Percentiles rank a stretch among this genome's conserved stretches.
phyloP scores from a whole-genome alignment of 92 coral and sea anemone genomes.

The Palythoa grandis region DNA sequence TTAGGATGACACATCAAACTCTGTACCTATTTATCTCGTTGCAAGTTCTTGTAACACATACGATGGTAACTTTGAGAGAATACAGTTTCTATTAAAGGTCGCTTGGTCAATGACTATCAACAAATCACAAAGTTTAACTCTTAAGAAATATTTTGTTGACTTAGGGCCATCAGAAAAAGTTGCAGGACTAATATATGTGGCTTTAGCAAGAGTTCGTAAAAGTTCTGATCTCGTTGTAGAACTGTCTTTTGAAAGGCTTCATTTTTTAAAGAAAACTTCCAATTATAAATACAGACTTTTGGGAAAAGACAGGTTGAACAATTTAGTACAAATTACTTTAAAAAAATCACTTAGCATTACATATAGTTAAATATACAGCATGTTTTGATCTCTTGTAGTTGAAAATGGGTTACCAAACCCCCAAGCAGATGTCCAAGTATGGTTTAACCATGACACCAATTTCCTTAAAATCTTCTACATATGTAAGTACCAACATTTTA shows the following conservation, averaged over 20 bases:
- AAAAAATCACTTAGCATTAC: too few relatives aligned
- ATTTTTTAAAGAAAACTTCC: conserved; percentile 18
- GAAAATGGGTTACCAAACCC: too few relatives aligned
- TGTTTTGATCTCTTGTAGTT: too few relatives aligned
- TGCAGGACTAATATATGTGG: conserved; percentile 45
- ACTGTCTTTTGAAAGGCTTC: conserved; percentile 41
- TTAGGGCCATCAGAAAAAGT: conserved; percentile 50
- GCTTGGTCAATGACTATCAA: conserved; percentile 44
- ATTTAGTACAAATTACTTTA: conserved; percentile 26
- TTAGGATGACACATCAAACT: conserved; percentile 28
- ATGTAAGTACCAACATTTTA: too few relatives aligned
- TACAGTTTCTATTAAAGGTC: conserved; percentile 50
- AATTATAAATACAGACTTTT: conserved; percentile 45
- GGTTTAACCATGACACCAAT: too few relatives aligned
- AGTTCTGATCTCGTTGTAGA: conserved; percentile 32
- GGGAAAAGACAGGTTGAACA: conserved; percentile 40
- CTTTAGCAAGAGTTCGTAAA: conserved; percentile 39
- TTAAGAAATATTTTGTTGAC: conserved; percentile 11
- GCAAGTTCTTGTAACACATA: conserved; percentile 27
- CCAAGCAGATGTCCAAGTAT: too few relatives aligned
- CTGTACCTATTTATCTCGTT: conserved; percentile 46
- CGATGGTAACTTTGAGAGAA: conserved; percentile 6
- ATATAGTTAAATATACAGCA: too few relatives aligned
- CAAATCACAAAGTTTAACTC: conserved; percentile 36
- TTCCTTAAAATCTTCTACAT: too few relatives aligned